Conservation (phyloP, 2,113 vertebrate genomes). For the Cheirogaleus medius region DNA sequence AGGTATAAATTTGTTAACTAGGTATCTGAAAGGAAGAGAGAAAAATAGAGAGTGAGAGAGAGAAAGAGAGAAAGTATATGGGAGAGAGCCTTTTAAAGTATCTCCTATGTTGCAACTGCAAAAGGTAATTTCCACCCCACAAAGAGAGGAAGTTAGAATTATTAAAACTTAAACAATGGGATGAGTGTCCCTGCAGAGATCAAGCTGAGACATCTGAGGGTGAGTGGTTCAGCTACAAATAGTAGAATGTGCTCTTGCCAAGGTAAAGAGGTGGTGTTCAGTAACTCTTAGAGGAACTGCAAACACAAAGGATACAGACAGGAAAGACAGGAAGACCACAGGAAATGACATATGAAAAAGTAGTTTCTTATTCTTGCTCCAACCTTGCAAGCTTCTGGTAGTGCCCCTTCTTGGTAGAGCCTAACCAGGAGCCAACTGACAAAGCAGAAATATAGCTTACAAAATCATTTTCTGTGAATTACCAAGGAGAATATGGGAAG, state of each 20-base stretch:
- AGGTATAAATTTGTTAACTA: neutral
- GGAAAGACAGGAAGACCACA: neutral
- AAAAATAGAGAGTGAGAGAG: neutral
- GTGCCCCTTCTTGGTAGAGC: too few relatives aligned
- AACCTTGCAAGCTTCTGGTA: too few relatives aligned
- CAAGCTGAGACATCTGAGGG: neutral
- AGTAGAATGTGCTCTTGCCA: neutral
- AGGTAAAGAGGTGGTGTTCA: too few relatives aligned
- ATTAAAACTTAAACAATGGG: neutral
- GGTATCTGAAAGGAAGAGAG: neutral
- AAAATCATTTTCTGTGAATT: neutral
- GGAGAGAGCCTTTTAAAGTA: neutral
- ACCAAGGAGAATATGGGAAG: neutral
- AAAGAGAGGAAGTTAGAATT: neutral
- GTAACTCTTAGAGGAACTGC: neutral
- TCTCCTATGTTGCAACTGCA: neutral
- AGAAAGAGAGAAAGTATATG: too few relatives aligned
- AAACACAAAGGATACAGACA: neutral
- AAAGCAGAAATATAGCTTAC: neutral
- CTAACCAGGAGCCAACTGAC: neutral
- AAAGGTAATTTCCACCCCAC: neutral
- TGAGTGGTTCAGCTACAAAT: neutral
- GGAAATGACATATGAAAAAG: neutral
- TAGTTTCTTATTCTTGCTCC: neutral
- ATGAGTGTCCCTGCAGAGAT: neutral